Percentiles rank a stretch among this genome's conserved stretches.
Conservation (phyloP, 2,797 vertebrate species). For the Perodicticus potto region DNA sequence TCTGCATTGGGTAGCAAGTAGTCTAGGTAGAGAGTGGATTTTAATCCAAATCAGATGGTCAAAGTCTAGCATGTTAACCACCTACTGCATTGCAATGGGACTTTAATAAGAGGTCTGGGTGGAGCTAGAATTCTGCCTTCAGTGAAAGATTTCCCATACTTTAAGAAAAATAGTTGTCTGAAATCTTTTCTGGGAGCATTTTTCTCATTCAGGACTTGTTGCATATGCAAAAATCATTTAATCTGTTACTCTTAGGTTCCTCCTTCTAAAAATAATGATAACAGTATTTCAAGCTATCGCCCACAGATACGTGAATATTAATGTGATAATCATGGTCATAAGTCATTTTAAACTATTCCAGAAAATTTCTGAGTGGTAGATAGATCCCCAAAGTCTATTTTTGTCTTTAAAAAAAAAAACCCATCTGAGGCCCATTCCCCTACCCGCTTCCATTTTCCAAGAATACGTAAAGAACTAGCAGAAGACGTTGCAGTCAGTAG, state of each 20-base stretch:
- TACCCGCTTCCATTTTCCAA: neutral
- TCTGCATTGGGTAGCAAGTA: neutral
- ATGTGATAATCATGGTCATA: slow-evolving; percentile 37
- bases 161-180: neutral
- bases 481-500: neutral
- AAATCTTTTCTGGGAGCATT: neutral
- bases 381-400: slow-evolving; percentile 52
- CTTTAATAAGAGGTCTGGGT: neutral
- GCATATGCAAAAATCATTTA: neutral
- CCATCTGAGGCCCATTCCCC: rapidly evolving
- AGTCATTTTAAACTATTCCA: slow-evolving; percentile 23
- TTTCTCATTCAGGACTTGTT: neutral
- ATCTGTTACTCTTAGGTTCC: slow-evolving; percentile 33
- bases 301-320: slow-evolving; percentile 23
- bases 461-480: neutral
- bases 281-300: slow-evolving; percentile 24
- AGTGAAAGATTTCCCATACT: neutral
- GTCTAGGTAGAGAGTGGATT: neutral
- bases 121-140: neutral
- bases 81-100: no score
- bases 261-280: slow-evolving; percentile 44
- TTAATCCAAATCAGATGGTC: neutral
- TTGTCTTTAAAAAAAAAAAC: neutral
- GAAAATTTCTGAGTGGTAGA: neutral
- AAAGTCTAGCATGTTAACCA: neutral